Evolutionary conservation across 2,888 invertebrate species (phyloP), one percentile per base, ranked within the genome.

Genomic region (Dryococelus australis): DNA sequence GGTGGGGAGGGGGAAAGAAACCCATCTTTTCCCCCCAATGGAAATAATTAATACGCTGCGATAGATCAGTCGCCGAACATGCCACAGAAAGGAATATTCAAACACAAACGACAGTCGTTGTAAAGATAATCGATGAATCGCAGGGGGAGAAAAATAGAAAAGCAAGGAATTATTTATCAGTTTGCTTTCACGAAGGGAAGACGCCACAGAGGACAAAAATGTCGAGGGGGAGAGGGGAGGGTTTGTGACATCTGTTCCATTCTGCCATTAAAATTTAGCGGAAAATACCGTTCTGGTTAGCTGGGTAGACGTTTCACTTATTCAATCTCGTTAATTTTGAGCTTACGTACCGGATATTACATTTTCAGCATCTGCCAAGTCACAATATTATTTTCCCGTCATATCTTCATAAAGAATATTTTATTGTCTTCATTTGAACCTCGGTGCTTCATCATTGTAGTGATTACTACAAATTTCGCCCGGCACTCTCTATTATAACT

Each of bases 181-280:
- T 16, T 65, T 65, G 65, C 65, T 65, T 65, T 65, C 47, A 47
- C 47, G 47, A 16, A 47, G 47, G 65, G 65, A 65, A 65, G 24
- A 65, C 10, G 65, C n/a, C 8, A n/a, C 65, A 65, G 65, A 24
- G 65, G n/a, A 65, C n/a, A 65, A 65, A 65, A 65, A 65, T 65
- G n/a, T 65, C 65, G 65, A 2, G 16, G n/a, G n/a, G n/a, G n/a
- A n/a, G n/a, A n/a, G n/a, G n/a, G n/a, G n/a, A n/a, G n/a, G 65
- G 65, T 65, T 65, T 65, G 65, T 65, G n/a, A n/a, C 65, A 65
- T 65, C 65, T 65, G 65, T 65, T 65, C 65, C n/a, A n/a, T 65
- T 65, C 65, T 16, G 65, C n/a, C n/a, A 65, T 65, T 65, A 65
- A 65, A 65, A 65, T 65, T 65, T 65, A 65, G 65, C 65, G 65